These are phyloP conservation scores for Hesperia comma DNA, from an alignment of 2,888 invertebrate genomes.

Conservation along the genomic window DNA sequence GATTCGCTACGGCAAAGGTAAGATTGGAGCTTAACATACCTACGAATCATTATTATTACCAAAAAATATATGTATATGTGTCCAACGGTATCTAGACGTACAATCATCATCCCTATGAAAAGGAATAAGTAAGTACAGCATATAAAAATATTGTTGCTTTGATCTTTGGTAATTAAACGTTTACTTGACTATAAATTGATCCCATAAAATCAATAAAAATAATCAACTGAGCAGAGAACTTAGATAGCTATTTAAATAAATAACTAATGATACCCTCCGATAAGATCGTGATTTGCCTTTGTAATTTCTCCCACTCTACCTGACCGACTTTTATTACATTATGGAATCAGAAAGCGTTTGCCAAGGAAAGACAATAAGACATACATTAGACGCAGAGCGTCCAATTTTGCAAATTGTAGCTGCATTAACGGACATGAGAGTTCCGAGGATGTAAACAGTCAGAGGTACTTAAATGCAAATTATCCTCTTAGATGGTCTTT, in stretches of 20 bases:
- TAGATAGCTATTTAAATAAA: constrained; percentile 37
- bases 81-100: too few species aligned
- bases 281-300: constrained; percentile 46
- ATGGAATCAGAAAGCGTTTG: constrained; percentile 49
- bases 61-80: too few species aligned
- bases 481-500: constrained; percentile 57
- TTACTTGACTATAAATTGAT: neutral
- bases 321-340: constrained; percentile 49
- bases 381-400: constrained; percentile 53
- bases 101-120: too few species aligned
- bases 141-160: too few species aligned
- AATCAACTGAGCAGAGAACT: constrained; percentile 24
- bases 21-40: too few species aligned
- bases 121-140: too few species aligned
- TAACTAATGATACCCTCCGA: constrained; percentile 44
- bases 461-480: constrained; percentile 64
- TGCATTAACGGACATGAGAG: constrained; percentile 59
- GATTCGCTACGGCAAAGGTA: too few species aligned
- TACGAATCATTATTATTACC: too few species aligned
- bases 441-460: constrained; percentile 58
- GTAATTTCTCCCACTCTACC: constrained; percentile 43
- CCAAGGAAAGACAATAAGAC: constrained; percentile 50
- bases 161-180: too few species aligned
- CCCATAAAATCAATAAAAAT: constrained; percentile 23
- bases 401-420: constrained; percentile 69